Base-by-base conservation (phyloP, 1,140 invertebrate genomes). In the Solen grandis region DNA sequence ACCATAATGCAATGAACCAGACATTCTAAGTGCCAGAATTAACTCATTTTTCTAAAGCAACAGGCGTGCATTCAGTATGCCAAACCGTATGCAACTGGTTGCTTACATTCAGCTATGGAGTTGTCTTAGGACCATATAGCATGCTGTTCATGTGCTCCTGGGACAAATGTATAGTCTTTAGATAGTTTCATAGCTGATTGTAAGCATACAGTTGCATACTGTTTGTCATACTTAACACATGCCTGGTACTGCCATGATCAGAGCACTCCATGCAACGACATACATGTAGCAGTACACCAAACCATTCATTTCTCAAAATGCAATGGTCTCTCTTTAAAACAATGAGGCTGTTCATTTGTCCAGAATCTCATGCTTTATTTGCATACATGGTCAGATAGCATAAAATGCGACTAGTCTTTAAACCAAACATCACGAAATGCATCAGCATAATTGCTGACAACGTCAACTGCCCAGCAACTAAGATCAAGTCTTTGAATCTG, bases 401-500 rank as follows among this genome's bases (percentile, higher is more conserved):
- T 8, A 19, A 46, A 46, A 46, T 46, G 41, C 19, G 41, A 46
- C 41, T 10, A 8, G 19, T 46, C 19, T 46, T 8, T 46, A 46
- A 46, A 46, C 41, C 41, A 10, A 46, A 10, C 41, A 46, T 46
- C 41, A 46, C 19, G 41, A 46, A 46, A 46, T 46, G 41, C 19
- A 19, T 46, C 41, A 46, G 41, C 41, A 46, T 46, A 46, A 8
- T 57, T 62, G 59, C 19, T 16, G 27, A 19, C 59, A 62, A 31
- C 27, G 2, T 62, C 59, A 29, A 25, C 59, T 62, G 59, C 59
- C 59, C 59, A 62, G 59, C 31, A 31, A 62, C 59, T 29, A 62
- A 62, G 33, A 27, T 62, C 59, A 62, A 62, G 59, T 62, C 59
- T 62, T 62, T 62, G 59, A 27, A 62, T 16, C 59, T 62, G 29